Evolutionary conservation across 2,113 vertebrate species (phyloP).

Genomic region (Origma solitaria): DNA sequence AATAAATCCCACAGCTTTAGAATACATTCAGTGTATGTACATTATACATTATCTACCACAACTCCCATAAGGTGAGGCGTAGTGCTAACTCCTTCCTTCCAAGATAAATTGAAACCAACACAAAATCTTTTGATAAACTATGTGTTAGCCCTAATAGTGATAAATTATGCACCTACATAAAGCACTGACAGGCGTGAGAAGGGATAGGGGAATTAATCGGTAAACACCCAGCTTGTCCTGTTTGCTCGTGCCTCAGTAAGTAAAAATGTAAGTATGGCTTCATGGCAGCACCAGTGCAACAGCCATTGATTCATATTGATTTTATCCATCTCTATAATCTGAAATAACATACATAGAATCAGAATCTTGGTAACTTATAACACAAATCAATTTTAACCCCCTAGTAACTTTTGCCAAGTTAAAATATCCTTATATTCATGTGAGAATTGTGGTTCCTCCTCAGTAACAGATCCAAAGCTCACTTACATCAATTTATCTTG

Average conservation of each 20-base stretch:
- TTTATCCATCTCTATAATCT: not conserved
- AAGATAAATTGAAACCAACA: not conserved
- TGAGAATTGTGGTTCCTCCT: not conserved
- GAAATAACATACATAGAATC: not conserved
- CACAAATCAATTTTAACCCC: not conserved
- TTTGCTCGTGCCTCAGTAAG: not conserved
- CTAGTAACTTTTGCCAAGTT: not conserved
- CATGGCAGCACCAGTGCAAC: not conserved
- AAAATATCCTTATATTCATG: not conserved
- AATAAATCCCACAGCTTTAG: not conserved
- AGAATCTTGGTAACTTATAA: not conserved
- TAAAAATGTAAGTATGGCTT: not conserved
- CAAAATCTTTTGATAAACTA: not conserved
- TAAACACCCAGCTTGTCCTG: not conserved
- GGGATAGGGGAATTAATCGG: not conserved
- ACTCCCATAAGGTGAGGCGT: not conserved
- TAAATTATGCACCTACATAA: not conserved
- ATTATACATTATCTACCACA: not conserved
- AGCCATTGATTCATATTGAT: not conserved
- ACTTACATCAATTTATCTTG: not conserved
- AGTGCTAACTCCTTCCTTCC: not conserved
- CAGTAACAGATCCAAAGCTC: not conserved
- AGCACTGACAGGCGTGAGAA: not conserved
- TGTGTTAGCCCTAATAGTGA: not conserved
- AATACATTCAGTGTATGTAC: not conserved